Base-by-base conservation (phyloP, 1,140 invertebrate genomes). In the Psilanteris sp. region DNA sequence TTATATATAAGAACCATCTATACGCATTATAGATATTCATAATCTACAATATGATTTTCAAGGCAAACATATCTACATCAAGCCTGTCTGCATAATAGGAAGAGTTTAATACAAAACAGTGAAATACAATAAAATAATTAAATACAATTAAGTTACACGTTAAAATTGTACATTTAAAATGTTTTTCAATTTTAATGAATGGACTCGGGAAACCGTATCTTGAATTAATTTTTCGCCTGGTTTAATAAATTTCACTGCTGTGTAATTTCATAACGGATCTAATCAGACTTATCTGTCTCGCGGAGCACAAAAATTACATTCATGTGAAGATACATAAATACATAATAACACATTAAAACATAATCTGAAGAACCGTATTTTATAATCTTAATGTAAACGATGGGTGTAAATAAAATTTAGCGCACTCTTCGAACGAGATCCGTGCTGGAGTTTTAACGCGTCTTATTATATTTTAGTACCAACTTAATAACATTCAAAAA, bases 181-280 rank as follows among this genome's bases (percentile, higher is more conserved):
- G 14, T 8, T 50, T 50, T 41, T 62, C 32, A 39, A 41, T 34
- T 31, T 31, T 34, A 54, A 44, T 44, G 34, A 50, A 50, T 64
- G 36, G 39, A 54, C 36, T 27, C 24, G 15, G 4, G 6, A 14
- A 46, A 68, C 31, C 44, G 50, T 67, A 48, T 22, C 2, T 15
- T 31, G 11, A 7, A 32, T 55, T 36, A 20, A 67, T 31, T 61
- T 61, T 61, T 71, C 34, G 15, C 4, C 27, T 10, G 36, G 39
- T 39, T 62, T 55, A 55, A 62, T 72, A 72, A 62, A 72, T 72
- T 72, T 72, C 50, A 57, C 41, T 57, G 41, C 1, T 50, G 43
- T 52, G 52, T 66, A 59, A 66, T 73, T 66, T 73, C 15, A 66
- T 66, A 73, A 66, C 59, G 59, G 59, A 46, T 37, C 29, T 52